Evolutionary conservation across 1,140 invertebrate genomes (phyloP), one percentile per base, ranked within the genome.

Genomic region (Polypedilum vanderplanki): DNA sequence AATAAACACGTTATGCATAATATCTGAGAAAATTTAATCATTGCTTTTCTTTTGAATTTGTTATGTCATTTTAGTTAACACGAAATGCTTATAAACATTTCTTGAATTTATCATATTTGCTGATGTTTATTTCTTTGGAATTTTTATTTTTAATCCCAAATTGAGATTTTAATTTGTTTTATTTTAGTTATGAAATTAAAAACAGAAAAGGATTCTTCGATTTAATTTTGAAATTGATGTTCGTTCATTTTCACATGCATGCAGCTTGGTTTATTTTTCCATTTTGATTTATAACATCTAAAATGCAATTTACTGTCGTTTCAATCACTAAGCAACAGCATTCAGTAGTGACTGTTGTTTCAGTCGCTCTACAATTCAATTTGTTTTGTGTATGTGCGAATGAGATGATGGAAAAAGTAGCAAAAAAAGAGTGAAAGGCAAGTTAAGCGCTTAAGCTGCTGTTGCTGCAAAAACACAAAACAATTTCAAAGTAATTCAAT

Each of bases 401-500:
- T 57, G 46, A 57, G 46, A 57, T 57, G 46, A 57, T 3, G n/a
- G 41, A 57, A 57, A 12, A 57, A 57, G n/a, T 57, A 57, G 46
- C n/a, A n/a, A 57, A n/a, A 57, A 57, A 57, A n/a, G n/a, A n/a
- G n/a, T n/a, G n/a, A 12, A n/a, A 57, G 46, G 46, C 46, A 57
- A 57, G 12, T 15, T 57, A 57, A 57, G 46, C n/a, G 15, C 46
- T 57, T 57, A 57, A 57, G 46, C 46, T 57, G 12, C 46, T 57
- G 12, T 57, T 57, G 46, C 46, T 57, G 46, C 46, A 57, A 57
- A 15, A 57, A 57, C 46, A 57, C 46, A 57, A 57, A 57, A 57
- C 46, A 57, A 57, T 57, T 57, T 57, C 46, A 57, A n/a, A 57
- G 46, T 57, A 57, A 57, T 57, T 57, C 46, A 57, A 57, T 57